Evolutionary conservation across 2,888 invertebrate genomes (phyloP).

Genomic region (Drosophila mimetica): DNA sequence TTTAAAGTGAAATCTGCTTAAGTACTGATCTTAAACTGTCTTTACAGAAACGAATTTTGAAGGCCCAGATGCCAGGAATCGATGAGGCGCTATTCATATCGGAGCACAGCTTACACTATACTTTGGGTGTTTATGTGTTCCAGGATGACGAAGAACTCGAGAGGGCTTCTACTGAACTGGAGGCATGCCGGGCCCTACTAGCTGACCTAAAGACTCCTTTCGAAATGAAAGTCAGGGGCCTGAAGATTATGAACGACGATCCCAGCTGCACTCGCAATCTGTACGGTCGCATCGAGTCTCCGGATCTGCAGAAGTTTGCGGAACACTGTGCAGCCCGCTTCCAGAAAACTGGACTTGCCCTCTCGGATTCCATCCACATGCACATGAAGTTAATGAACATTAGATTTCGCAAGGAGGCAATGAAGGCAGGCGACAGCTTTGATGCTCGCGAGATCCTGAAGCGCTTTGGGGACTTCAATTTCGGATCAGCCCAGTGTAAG

Average conservation of each 20-base stretch:
- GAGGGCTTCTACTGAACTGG: constrained; percentile 87
- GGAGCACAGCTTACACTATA: no score
- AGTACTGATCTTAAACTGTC: background rate
- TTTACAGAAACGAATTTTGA: constrained; percentile 70
- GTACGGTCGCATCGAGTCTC: constrained; percentile 88
- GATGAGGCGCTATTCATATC: constrained; percentile 90
- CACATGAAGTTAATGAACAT: constrained; percentile 95
- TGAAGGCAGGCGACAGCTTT: constrained; percentile 84
- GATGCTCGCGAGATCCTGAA: constrained; percentile 88
- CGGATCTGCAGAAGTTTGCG: constrained; percentile 87
- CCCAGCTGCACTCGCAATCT: constrained; percentile 91
- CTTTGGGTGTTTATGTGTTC: no score
- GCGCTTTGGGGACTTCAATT: constrained; percentile 88
- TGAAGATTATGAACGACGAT: constrained; percentile 98
- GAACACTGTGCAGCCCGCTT: constrained; percentile 87
- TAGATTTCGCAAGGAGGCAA: constrained; percentile 84
- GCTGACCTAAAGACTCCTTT: constrained; percentile 85
- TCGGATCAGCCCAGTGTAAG: constrained; percentile 88
- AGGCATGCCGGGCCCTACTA: constrained; percentile 86
- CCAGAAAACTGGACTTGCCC: constrained; percentile 87
- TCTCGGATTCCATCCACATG: constrained; percentile 88
- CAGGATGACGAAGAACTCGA: constrained; percentile 90
- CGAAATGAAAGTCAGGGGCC: constrained; percentile 87
- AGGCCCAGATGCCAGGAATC: no score
- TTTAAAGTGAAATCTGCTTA: no score